These are phyloP conservation scores for Oreochromis mossambicus DNA, from an alignment of 2,797 vertebrate species.

Conservation along the genomic window DNA sequence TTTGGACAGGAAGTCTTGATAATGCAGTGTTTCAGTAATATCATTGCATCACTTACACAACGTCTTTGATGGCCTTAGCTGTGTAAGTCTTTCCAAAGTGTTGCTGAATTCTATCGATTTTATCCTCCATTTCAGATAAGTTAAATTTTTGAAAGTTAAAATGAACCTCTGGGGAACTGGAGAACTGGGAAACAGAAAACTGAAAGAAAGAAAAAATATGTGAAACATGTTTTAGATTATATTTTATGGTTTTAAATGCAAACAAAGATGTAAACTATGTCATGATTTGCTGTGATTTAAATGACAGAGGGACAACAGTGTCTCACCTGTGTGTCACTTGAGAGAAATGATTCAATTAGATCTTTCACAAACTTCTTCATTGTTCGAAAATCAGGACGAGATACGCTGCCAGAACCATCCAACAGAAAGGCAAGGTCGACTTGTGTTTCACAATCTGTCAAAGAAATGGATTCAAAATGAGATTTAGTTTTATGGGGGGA, in stretches of 20 bases:
- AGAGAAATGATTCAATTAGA: not conserved
- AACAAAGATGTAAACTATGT: not conserved
- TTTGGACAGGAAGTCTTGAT: too few species aligned
- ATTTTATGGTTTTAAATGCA: not conserved
- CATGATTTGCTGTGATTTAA: not conserved
- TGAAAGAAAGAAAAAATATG: not conserved
- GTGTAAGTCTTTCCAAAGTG: not conserved
- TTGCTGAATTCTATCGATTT: fast-evolving
- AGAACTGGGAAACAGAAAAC: not conserved
- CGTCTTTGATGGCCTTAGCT: not conserved
- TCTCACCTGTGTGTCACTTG: not conserved
- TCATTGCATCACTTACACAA: not conserved
- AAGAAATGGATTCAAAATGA: not conserved
- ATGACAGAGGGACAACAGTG: not conserved
- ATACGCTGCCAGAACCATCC: not conserved
- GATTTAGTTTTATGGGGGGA: not conserved
- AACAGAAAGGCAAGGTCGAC: not conserved
- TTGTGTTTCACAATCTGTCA: not conserved
- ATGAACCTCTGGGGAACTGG: fast-evolving
- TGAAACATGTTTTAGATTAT: fast-evolving
- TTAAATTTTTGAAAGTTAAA: not conserved
- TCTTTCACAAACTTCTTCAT: not conserved
- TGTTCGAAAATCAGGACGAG: fast-evolving
- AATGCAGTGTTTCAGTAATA: not conserved
- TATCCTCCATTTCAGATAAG: fast-evolving